A percentile compares a stretch with the other conserved stretches of the same genome.
Evolutionary conservation across 2,113 vertebrate genomes (phyloP).

Genomic region (Odontophorus gujanensis): DNA sequence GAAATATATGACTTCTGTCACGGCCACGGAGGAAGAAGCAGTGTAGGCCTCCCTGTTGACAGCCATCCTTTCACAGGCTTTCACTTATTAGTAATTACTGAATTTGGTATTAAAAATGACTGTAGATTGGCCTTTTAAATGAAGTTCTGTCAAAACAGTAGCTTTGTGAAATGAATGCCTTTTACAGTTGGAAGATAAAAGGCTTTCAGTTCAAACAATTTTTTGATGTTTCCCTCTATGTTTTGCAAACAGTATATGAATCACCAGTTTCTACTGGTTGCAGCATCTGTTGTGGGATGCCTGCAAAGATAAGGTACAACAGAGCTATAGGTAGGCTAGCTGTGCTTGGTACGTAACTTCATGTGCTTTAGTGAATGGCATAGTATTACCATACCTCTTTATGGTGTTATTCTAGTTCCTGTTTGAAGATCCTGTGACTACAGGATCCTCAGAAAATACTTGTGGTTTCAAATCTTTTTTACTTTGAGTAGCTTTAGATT

Average conservation of each 20-base stretch:
- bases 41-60: neutral
- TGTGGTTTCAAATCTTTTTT: neutral
- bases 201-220: neutral
- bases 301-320: neutral
- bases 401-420: neutral
- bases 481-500: neutral
- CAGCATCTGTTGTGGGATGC: neutral
- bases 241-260: neutral
- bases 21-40: neutral
- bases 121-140: neutral
- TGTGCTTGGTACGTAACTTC: neutral
- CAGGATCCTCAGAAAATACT: neutral
- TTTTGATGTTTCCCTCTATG: constrained; percentile 7
- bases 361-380: neutral
- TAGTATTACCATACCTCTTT: neutral
- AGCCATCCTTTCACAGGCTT: neutral
- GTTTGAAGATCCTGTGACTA: neutral
- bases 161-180: neutral
- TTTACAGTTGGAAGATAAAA: constrained; percentile 12
- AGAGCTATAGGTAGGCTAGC: neutral
- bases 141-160: neutral
- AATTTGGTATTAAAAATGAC: neutral
- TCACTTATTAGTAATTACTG: neutral
- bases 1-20: neutral
- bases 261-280: neutral